Base-by-base conservation (phyloP, 2,113 vertebrate species). In the Rhodinocichla rosea region DNA sequence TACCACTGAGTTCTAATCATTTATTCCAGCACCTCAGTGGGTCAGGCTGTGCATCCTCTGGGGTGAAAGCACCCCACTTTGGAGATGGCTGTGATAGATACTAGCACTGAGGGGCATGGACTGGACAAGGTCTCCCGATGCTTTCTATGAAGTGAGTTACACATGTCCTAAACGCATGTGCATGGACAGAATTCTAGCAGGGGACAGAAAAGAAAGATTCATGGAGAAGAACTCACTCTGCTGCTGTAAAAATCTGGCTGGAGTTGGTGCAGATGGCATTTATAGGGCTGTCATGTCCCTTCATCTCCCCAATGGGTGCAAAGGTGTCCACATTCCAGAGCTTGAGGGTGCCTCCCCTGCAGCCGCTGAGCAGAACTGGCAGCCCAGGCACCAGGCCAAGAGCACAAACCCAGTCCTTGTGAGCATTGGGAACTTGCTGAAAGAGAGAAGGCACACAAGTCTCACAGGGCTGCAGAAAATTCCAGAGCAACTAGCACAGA, bases 201-300 rank as follows among this genome's bases (percentile, higher is more conserved):
- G 10, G 77, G 6, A 22, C 1, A 49, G 27, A 60, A 81, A 64
- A 89, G 33, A 74, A 91, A 78, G 35, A 53, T 30, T 23, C 2
- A 60, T 1, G 62, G 30, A 67, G 35, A 84, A 92, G 28, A 83
- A 98, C 99, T 99, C 96, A 99, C 99, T 99, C 99, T 18, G 99
- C 98, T 70, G 99, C 99, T 44, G 99, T 99, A 96, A 99, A 99
- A 80, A 99, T 97, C 47, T 99, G 99, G 97, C 96, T 98, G 93
- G 98, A 98, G 97, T 99, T 99, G 87, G 98, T 98, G 74, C 98
- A 99, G 92, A 99, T 98, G 71, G 98, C 98, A 64, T 99, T 99
- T 94, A 99, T 99, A 14, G 99, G 99, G 89, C 98, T 99, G 84
- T 99, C 99, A 0, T 99, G 99, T 17, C 98, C 99, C 73, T 98